phyloP scores from a whole-genome alignment of 92 coral and sea anemone genomes.

The Zoanthus sansibaricus region DNA sequence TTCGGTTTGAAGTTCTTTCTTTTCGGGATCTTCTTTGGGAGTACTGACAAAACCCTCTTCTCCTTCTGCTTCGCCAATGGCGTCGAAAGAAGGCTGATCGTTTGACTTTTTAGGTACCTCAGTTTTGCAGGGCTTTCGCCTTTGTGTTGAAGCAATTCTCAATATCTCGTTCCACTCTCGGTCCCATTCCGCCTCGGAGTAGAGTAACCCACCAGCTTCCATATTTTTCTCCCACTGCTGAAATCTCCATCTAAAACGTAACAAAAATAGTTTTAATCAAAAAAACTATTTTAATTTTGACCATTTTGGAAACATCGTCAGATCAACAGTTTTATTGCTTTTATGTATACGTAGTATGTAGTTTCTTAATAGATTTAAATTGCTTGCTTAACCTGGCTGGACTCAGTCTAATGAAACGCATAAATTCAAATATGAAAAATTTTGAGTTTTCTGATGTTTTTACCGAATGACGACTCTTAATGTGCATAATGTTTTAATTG shows the following conservation, averaged over 20 bases:
- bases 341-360: too few species aligned
- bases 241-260: slow-evolving; percentile 71
- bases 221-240: slow-evolving; percentile 85
- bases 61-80: slow-evolving; percentile 62
- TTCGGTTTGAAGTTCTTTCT: slow-evolving; percentile 4
- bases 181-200: slow-evolving; percentile 89
- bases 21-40: neutral
- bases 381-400: too few species aligned
- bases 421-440: too few species aligned
- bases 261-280: too few species aligned
- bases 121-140: slow-evolving; percentile 47
- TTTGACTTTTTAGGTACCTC: slow-evolving; percentile 18
- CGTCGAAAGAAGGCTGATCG: slow-evolving; percentile 41
- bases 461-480: too few species aligned
- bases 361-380: too few species aligned
- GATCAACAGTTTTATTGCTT: too few species aligned
- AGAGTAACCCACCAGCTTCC: slow-evolving; percentile 89
- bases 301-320: too few species aligned
- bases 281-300: too few species aligned
- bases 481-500: too few species aligned
- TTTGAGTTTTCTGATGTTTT: too few species aligned
- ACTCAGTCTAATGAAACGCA: too few species aligned
- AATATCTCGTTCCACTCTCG: slow-evolving; percentile 88
- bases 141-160: slow-evolving; percentile 80
- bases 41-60: slow-evolving; percentile 10